phyloP scores from a whole-genome alignment of 2,797 vertebrate genomes.

The Delichon dasypus region DNA sequence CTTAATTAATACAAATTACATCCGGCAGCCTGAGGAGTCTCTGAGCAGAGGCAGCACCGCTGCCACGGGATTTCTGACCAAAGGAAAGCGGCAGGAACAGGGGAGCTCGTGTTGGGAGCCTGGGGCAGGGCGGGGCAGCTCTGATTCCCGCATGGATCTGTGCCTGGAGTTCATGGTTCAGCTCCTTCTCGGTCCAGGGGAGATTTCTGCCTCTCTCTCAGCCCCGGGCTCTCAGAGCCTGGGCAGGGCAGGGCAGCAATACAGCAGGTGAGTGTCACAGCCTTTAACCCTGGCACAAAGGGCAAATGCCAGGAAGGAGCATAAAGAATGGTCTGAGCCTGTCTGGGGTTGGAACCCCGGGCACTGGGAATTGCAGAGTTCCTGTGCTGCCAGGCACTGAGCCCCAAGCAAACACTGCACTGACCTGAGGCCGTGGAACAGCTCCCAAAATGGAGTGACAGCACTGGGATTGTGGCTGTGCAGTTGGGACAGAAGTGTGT shows the following conservation, averaged over 20 bases:
- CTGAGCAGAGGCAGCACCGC: background rate
- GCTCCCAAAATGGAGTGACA: too few relatives aligned
- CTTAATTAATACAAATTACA: background rate
- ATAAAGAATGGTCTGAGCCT: background rate
- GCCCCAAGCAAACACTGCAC: too few relatives aligned
- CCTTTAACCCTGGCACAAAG: too few relatives aligned
- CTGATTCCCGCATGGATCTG: background rate
- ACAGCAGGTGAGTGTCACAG: background rate
- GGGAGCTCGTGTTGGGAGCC: too few relatives aligned
- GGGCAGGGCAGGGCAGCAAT: background rate
- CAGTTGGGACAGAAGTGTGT: too few relatives aligned
- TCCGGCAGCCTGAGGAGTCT: background rate
- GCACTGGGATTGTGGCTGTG: too few relatives aligned
- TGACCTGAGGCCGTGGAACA: too few relatives aligned
- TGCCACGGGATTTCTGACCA: background rate
- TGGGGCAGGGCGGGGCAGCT: background rate
- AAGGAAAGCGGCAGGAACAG: background rate
- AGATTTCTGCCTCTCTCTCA: background rate
- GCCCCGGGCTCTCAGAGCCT: too few relatives aligned
- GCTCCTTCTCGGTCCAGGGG: rapidly evolving
- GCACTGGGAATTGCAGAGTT: too few relatives aligned
- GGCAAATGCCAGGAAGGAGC: background rate
- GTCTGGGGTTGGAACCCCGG: too few relatives aligned
- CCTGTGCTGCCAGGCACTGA: too few relatives aligned
- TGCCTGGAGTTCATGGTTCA: too few relatives aligned